Percentiles rank a stretch among this genome's conserved stretches.
These are phyloP conservation scores for Sinocyclocheilus anophthalmus DNA, from an alignment of 2,113 vertebrate species.

Conservation along the genomic window DNA sequence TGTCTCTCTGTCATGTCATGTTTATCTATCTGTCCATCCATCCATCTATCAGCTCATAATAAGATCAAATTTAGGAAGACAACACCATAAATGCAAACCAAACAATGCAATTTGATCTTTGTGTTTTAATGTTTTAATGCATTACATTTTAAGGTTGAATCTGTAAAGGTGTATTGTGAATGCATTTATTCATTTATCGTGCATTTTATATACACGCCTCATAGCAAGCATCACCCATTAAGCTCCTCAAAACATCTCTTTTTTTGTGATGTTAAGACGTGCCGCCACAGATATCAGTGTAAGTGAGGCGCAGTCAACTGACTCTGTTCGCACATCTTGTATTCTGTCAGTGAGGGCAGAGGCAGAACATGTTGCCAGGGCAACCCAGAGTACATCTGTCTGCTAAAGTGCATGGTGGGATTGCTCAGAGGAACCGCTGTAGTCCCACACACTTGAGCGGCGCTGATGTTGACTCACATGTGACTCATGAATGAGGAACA, in stretches of 20 bases:
- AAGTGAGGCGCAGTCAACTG: conserved; percentile 14
- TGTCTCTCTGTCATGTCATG: no score
- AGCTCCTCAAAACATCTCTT: no score
- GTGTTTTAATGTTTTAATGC: no score
- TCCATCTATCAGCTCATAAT: not conserved
- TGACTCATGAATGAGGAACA: conserved; percentile 42
- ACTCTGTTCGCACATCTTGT: conserved; percentile 1
- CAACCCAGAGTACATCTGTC: conserved; percentile 32
- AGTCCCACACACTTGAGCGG: conserved; percentile 11
- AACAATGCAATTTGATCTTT: no score
- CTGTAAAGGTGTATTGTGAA: no score
- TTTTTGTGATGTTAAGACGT: conserved; percentile 6
- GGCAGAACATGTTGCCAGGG: conserved; percentile 34
- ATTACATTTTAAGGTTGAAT: no score
- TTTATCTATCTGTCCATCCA: not conserved
- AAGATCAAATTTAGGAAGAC: no score
- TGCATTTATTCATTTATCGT: no score
- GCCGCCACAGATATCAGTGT: not conserved
- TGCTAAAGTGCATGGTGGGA: conserved; percentile 30
- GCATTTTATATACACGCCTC: no score
- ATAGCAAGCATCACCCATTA: no score
- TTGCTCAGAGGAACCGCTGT: conserved; percentile 17
- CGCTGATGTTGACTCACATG: conserved; percentile 35
- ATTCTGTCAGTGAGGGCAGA: not conserved
- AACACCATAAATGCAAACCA: no score